A percentile compares a stretch with the other conserved stretches of the same genome.
These are phyloP conservation scores for Melanerpes formicivorus DNA, from an alignment of 2,113 vertebrate species.

Conservation along the genomic window DNA sequence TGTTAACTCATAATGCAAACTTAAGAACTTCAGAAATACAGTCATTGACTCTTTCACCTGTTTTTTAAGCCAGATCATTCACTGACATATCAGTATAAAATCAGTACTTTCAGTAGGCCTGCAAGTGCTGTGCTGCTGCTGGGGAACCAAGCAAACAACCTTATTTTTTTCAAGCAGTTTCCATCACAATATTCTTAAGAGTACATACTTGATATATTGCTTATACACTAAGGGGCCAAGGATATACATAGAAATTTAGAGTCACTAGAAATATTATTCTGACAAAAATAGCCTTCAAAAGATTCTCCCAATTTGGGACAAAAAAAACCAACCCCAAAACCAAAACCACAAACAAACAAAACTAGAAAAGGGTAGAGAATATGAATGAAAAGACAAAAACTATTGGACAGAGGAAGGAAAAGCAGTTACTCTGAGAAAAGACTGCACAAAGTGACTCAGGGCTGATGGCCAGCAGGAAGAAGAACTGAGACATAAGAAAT, in stretches of 20 bases:
- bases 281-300: neutral
- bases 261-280: neutral
- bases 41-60: neutral
- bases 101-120: neutral
- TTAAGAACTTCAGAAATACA: neutral
- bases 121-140: neutral
- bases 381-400: neutral
- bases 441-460: neutral
- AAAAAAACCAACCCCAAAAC: neutral
- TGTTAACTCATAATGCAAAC: neutral
- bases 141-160: neutral
- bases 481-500: neutral
- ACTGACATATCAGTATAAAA: neutral
- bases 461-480: neutral
- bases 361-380: neutral
- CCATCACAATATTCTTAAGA: neutral
- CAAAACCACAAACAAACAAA: neutral
- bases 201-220: neutral
- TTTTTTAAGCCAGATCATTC: neutral
- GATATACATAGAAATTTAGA: neutral
- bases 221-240: neutral
- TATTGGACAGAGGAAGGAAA: neutral
- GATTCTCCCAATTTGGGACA: neutral
- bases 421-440: neutral
- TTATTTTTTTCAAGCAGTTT: neutral